A percentile compares a stretch with the other conserved stretches of the same genome.
phyloP scores from a whole-genome alignment of 35 echinoderm and acorn worm genomes.

The Lytechinus variegatus region DNA sequence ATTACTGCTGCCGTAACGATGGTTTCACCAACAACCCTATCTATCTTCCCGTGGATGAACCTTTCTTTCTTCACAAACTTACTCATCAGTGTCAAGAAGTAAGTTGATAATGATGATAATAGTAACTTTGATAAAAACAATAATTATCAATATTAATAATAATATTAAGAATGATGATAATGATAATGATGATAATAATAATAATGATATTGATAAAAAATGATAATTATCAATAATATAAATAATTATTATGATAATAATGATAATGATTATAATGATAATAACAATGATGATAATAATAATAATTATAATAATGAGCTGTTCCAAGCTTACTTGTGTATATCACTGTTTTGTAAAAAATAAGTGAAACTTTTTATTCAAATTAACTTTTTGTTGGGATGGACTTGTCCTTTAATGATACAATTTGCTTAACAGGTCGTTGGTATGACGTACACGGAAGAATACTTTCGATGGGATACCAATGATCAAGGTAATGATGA shows the following conservation, averaged over 20 bases:
- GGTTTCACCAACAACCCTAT: slow-evolving; percentile 64
- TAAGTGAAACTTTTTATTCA: too few species aligned
- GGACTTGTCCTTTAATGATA: too few species aligned
- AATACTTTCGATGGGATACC: slow-evolving; percentile 74
- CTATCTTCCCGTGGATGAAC: slow-evolving; percentile 54
- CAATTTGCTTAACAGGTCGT: slow-evolving; percentile 53
- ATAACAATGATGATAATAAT: not conserved
- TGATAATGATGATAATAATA: too few species aligned
- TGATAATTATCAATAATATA: too few species aligned
- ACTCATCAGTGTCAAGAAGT: slow-evolving; percentile 69
- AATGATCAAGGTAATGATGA: slow-evolving; percentile 41
- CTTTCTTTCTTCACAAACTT: slow-evolving; percentile 64
- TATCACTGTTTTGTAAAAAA: too few species aligned
- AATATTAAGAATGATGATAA: too few species aligned
- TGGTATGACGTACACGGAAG: slow-evolving; percentile 51
- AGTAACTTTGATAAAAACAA: too few species aligned
- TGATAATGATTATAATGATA: not conserved
- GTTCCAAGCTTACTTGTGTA: too few species aligned
- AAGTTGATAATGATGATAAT: not conserved
- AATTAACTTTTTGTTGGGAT: too few species aligned
- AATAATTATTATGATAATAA: not conserved
- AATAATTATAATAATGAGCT: too few species aligned
- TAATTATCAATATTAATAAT: too few species aligned
- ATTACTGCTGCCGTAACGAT: slow-evolving; percentile 78
- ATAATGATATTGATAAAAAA: too few species aligned